Evolutionary conservation across 2,888 invertebrate species (phyloP).

Genomic region (Norana najaformis): DNA sequence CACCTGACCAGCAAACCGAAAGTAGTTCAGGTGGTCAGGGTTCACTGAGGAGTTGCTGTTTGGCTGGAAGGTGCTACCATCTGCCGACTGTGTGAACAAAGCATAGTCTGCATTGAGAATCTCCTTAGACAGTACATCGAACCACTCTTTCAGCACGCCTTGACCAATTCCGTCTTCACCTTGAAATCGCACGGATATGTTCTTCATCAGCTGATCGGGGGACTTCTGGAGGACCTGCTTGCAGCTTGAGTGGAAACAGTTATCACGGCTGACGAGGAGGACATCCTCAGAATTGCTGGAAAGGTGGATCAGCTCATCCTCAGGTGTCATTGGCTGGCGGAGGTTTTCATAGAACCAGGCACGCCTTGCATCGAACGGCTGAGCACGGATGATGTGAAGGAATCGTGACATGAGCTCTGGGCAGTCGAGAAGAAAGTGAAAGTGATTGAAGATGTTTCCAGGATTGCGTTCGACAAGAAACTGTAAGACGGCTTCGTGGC

Average conservation of each 20-base stretch:
- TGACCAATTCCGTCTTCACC: conserved; percentile 60
- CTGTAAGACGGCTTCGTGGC: conserved; percentile 51
- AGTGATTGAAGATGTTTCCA: conserved; percentile 58
- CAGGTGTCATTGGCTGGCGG: conserved; percentile 32
- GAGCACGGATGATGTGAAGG: conserved; percentile 50
- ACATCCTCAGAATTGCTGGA: conserved; percentile 48
- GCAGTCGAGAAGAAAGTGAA: conserved; percentile 57
- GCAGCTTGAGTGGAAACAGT: conserved; percentile 56
- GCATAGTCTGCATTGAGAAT: conserved; percentile 61
- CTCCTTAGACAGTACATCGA: conserved; percentile 59
- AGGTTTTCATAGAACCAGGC: conserved; percentile 59
- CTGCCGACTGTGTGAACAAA: conserved; percentile 58
- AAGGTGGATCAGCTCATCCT: conserved; percentile 46
- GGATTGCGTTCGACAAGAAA: conserved; percentile 55
- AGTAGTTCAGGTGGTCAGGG: conserved; percentile 59
- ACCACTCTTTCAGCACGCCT: conserved; percentile 60
- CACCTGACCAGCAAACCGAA: conserved; percentile 58
- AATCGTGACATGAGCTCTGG: conserved; percentile 57
- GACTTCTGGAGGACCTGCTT: conserved; percentile 48
- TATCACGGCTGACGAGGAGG: conserved; percentile 51
- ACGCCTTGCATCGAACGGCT: conserved; percentile 55
- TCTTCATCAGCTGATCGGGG: conserved; percentile 53
- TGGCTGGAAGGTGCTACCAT: conserved; percentile 60
- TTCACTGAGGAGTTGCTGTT: conserved; percentile 60
- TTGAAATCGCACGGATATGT: conserved; percentile 51